Base-by-base conservation (phyloP, 2,797 vertebrate genomes). In the Lutjanus campechanus region DNA sequence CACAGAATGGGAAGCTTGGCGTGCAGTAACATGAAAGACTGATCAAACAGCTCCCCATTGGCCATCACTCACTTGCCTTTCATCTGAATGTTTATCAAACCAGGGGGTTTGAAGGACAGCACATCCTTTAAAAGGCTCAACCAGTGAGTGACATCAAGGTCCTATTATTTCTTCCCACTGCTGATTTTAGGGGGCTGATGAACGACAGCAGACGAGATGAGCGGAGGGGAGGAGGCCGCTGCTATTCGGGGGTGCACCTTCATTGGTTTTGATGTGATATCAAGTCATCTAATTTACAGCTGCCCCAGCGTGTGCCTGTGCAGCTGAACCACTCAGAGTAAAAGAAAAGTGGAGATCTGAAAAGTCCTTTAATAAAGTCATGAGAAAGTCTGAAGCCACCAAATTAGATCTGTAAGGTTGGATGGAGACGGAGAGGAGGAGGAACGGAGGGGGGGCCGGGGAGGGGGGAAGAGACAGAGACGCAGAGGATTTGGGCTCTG, bases 281-380 rank as follows among this genome's bases (percentile, higher is more conserved):
- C 83, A 89, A 89, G 85, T 85, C 82, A 87, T 93, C 74, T 93
- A 77, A 93, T 92, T 91, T 90, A 84, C 78, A 83, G 79, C 69
- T 15, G 68, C 81, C 53, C 59, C 70, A 40, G 87, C 76, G 85
- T 86, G 73, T 44, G 84, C 80, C 83, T 87, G 84, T 69, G 60
- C 82, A 70, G 81, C 62, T 62, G 60, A 88, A 86, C 77, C 89
- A 88, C 91, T 91, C 88, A 84, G 69, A 81, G 89, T 87, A 87
- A 90, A 86, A 88, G 82, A 86, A 85, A 85, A 88, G 79, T 72
- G 83, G 85, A 86, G 88, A 91, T 92, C 80, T 88, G 84, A 91
- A 91, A 91, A 94, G 79, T 85, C 74, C 87, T 92, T 89, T 92
- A 90, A 93, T 93, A 93, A 93, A 91, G 85, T 85, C 84, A 83